Percentiles rank a stretch among this genome's conserved stretches.
phyloP scores from a whole-genome alignment of 2,113 vertebrate genomes.

The Hippoglossus stenolepis region DNA sequence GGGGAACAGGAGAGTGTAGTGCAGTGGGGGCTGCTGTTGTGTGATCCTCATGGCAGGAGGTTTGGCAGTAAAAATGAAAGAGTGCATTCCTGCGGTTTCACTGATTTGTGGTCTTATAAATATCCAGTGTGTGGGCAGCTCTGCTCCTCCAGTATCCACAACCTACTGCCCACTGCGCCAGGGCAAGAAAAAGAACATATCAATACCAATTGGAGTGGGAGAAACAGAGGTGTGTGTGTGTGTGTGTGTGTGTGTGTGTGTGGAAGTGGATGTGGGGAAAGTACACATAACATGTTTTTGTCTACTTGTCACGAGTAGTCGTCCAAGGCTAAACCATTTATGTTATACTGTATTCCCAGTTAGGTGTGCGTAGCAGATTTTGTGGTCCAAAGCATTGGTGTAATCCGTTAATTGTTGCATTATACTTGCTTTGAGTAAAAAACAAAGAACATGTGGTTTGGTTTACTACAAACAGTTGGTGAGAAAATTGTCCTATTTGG shows the following conservation, averaged over 20 bases:
- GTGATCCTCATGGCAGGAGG: constrained; percentile 56
- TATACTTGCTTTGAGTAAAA: no score
- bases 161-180: constrained; percentile 73
- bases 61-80: constrained; percentile 60
- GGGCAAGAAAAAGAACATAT: constrained; percentile 61
- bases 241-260: constrained; percentile 23
- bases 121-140: constrained; percentile 75
- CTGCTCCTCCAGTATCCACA: constrained; percentile 61
- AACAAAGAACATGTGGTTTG: background rate
- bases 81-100: constrained; percentile 69
- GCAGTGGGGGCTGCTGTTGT: constrained; percentile 13
- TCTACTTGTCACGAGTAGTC: constrained; percentile 17
- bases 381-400: background rate
- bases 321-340: background rate
- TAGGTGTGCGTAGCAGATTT: no score
- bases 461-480: background rate
- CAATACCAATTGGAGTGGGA: constrained; percentile 62
- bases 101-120: constrained; percentile 78
- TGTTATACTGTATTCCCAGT: no score
- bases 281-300: constrained; percentile 10
- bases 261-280: constrained; percentile 15
- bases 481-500: background rate
- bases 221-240: constrained; percentile 31
- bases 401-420: background rate
- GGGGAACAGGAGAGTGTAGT: constrained; percentile 17